Conservation (phyloP, 2,797 vertebrate genomes). For the Galaxias olidus region DNA sequence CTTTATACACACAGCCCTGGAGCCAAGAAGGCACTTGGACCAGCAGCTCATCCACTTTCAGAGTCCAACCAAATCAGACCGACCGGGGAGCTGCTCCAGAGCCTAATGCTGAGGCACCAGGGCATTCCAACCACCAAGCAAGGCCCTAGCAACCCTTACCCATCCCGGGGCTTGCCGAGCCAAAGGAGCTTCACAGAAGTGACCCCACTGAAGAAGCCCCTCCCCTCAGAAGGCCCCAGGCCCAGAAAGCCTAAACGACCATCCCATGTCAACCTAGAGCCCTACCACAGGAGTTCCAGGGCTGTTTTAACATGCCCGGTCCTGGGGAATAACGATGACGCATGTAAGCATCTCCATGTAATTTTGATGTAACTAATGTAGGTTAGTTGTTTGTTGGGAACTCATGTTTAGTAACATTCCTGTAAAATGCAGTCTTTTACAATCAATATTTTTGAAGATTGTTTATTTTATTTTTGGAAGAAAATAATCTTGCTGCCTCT, state of each 20-base stretch:
- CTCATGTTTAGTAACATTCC: no score
- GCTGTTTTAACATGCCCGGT: slow-evolving; percentile 1
- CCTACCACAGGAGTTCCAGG: slow-evolving; percentile 31
- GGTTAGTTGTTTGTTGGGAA: no score
- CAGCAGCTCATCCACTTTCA: not conserved
- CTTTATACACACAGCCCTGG: slow-evolving; percentile 29
- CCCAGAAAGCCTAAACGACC: slow-evolving; percentile 79
- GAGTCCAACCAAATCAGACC: slow-evolving; percentile 55
- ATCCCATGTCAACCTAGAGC: slow-evolving; percentile 69
- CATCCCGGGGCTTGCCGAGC: slow-evolving; percentile 28
- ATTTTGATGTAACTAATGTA: no score
- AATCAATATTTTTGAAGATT: not conserved
- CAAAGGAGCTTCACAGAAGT: slow-evolving; percentile 61
- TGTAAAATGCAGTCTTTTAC: no score
- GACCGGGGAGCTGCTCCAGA: slow-evolving; percentile 66
- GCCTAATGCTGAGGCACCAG: slow-evolving; percentile 58
- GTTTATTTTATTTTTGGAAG: no score
- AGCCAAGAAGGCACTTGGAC: slow-evolving; percentile 20
- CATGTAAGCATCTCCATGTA: slow-evolving; percentile 42
- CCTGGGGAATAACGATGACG: slow-evolving; percentile 33
- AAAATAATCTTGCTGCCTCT: no score
- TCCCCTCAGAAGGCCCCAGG: slow-evolving; percentile 62
- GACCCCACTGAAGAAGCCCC: slow-evolving; percentile 69
- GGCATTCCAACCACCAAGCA: slow-evolving; percentile 10
- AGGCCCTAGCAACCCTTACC: not conserved